phyloP scores from a whole-genome alignment of 2,113 vertebrate genomes.

The Microcebus lehilahytsara region DNA sequence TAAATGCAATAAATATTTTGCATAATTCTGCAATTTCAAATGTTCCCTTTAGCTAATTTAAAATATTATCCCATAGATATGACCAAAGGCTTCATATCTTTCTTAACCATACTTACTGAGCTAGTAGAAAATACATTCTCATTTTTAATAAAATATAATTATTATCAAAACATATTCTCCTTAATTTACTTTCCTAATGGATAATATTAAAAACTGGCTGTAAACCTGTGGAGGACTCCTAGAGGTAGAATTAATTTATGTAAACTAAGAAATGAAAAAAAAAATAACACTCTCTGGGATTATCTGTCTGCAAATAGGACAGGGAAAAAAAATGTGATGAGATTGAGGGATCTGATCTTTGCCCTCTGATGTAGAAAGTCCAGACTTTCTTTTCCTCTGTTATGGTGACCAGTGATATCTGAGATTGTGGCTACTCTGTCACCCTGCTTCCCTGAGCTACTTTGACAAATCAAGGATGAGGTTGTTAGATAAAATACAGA shows the following conservation, averaged over 20 bases:
- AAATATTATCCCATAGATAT: neutral
- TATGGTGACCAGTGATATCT: fast-evolving
- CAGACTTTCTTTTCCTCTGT: fast-evolving
- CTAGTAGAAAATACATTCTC: neutral
- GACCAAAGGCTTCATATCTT: neutral
- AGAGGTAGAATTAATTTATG: neutral
- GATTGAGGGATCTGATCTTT: neutral
- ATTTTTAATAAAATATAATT: slow-evolving; percentile 33
- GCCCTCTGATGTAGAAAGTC: neutral
- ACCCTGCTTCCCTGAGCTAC: neutral
- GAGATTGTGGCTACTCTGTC: neutral
- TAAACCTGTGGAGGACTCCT: neutral
- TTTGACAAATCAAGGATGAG: neutral
- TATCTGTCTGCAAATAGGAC: neutral
- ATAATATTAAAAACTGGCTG: neutral
- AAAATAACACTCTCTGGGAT: neutral
- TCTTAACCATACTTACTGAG: neutral
- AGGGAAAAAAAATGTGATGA: neutral
- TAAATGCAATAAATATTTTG: neutral
- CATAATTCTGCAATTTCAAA: slow-evolving; percentile 4
- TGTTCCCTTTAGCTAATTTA: neutral
- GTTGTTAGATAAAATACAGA: neutral
- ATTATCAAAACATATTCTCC: neutral
- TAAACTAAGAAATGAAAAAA: neutral
- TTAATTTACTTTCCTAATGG: neutral